phyloP scores from a whole-genome alignment of 92 coral and sea anemone species.

The Galaxea fascicularis region DNA sequence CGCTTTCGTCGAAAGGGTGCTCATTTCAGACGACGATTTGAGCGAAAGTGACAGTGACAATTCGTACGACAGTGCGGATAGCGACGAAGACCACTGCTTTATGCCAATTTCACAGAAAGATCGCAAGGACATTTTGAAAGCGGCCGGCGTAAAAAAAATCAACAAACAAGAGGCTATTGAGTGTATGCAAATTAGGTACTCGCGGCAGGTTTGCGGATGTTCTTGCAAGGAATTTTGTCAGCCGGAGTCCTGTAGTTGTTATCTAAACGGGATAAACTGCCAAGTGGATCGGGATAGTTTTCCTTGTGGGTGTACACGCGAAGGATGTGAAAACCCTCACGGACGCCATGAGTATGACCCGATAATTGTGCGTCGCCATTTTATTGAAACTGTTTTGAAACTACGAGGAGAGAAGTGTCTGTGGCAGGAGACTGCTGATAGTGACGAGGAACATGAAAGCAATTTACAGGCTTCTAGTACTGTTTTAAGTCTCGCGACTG shows the following conservation, averaged over 20 bases:
- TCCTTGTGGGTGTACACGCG: conserved; percentile 94
- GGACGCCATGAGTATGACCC: conserved; percentile 98
- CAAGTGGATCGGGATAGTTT: conserved; percentile 97
- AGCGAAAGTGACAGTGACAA: conserved; percentile 69
- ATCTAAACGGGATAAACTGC: conserved; percentile 93
- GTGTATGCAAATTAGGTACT: conserved; percentile 94
- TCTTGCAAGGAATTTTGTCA: conserved; percentile 90
- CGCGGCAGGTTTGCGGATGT: conserved; percentile 97
- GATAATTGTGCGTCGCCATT: conserved; percentile 87
- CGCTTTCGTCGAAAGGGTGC: conserved; percentile 79
- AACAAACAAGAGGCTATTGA: conserved; percentile 91
- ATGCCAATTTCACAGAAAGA: conserved; percentile 92
- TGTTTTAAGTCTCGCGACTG: not conserved
- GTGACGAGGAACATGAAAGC: not conserved
- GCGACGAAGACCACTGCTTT: conserved; percentile 68
- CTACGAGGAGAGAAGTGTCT: conserved; percentile 80
- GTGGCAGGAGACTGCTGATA: conserved; percentile 51
- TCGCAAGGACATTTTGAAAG: conserved; percentile 93
- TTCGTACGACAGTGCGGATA: conserved; percentile 59
- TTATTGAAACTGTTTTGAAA: conserved; percentile 82
- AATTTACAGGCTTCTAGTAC: conserved; percentile 8
- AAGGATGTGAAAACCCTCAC: conserved; percentile 87
- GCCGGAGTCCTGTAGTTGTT: conserved; percentile 88
- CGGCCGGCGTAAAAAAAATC: conserved; percentile 97
- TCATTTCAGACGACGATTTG: conserved; percentile 73